Conservation (phyloP, 2,888 invertebrate species). For the Cheilosia scutellata region DNA sequence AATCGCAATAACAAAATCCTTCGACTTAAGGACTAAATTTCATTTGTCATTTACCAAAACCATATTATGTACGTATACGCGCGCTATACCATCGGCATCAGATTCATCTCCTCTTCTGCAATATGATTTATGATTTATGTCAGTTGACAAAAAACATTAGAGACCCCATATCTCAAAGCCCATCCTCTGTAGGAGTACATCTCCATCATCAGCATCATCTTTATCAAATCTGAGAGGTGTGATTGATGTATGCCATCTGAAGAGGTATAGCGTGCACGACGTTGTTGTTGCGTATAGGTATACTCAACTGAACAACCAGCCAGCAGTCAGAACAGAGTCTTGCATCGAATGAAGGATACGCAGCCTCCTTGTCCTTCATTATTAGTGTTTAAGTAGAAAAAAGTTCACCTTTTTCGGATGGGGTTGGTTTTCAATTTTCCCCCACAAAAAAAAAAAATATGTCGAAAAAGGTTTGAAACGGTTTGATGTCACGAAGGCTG, state of each 20-base stretch:
- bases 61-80: not conserved
- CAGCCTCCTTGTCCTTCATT: conserved; percentile 45
- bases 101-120: conserved; percentile 7
- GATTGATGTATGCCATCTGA: conserved; percentile 70
- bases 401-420: conserved; percentile 33
- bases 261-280: conserved; percentile 29
- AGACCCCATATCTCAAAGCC: conserved; percentile 12
- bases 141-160: conserved; percentile 69
- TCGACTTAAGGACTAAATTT: conserved; percentile 62
- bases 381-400: conserved; percentile 33
- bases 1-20: conserved; percentile 26
- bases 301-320: conserved; percentile 30
- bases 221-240: conserved; percentile 75
- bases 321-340: not conserved
- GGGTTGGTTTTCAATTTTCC: not conserved
- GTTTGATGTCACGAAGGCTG: no score
- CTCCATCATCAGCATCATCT: conserved; percentile 74
- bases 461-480: no score
- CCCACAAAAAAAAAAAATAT: no score
- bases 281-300: not conserved
- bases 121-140: conserved; percentile 73
- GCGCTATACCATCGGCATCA: conserved; percentile 4
- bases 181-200: conserved; percentile 34
- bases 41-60: conserved; percentile 55
- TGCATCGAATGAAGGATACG: conserved; percentile 10